Conservation (phyloP, 2,113 vertebrate species). For the Anseranas semipalmata region DNA sequence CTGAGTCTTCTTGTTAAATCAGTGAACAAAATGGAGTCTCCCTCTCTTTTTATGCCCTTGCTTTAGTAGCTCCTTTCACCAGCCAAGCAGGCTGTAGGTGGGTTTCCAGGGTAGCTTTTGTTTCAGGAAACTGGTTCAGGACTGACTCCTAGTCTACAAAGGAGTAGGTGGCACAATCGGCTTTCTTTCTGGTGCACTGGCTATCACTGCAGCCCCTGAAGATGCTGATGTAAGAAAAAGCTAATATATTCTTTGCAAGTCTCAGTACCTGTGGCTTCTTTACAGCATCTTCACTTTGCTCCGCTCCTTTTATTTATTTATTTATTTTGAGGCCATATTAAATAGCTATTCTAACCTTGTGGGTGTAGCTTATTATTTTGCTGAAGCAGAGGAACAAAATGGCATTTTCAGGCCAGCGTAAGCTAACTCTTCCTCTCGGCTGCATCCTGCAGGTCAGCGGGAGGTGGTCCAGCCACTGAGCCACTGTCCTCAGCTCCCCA, state of each 20-base stretch:
- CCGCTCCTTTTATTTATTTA: neutral
- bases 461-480: neutral
- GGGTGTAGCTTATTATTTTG: neutral
- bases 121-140: neutral
- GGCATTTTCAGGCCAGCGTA: neutral
- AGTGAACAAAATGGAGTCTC: neutral
- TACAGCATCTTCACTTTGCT: neutral
- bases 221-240: neutral
- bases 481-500: neutral
- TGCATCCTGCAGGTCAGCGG: neutral
- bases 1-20: neutral
- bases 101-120: neutral
- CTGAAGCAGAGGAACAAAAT: neutral
- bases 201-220: neutral
- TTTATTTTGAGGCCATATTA: neutral
- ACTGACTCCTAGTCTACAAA: neutral
- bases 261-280: neutral
- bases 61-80: neutral
- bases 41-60: neutral
- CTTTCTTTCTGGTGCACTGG: neutral
- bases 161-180: neutral
- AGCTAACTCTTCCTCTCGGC: neutral
- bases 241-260: neutral
- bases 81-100: neutral
- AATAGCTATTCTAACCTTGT: neutral